Base-by-base conservation (phyloP, 1,140 invertebrate genomes). In the Drosophila melanica region DNA sequence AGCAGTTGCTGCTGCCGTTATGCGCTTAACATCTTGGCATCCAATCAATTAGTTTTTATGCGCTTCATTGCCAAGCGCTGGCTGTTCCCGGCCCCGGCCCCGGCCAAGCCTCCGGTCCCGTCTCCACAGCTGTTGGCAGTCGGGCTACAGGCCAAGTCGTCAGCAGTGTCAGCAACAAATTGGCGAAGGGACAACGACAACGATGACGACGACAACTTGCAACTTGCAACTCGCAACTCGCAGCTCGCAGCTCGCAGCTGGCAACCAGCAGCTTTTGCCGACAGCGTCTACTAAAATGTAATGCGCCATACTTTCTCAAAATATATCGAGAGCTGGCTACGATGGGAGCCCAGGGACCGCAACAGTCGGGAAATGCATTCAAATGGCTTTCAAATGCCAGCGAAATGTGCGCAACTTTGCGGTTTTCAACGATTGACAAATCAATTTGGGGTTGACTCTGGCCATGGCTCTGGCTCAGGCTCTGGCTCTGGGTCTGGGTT, bases 1-100 rank as follows among this genome's bases (percentile, higher is more conserved):
- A 47, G 67, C 69, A 57, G 62, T 27, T 27, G 27, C 54, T 63
- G 75, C 79, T 79, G 80, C 81, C 82, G 81, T 86, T 86, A 81
- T 87, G 82, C 82, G 75, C 79, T 82, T 82, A 87, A 89, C 84
- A 87, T 89, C 84, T 82, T 89, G 82, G 82, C 82, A 87, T 87
- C 82, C 82, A 85, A 85, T 85, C 81, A 85, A 85, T 85, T 85
- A 85, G 81, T 85, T 85, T 85, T 85, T 85, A 85, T 85, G 77
- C 80, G 80, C 81, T 85, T 86, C 81, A 85, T 75, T 84, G 80
- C 80, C 80, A 81, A 75, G 64, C 73, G 73, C 60, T 73, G 68
- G 69, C 20, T 60, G 45, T 16, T 58, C 50, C 33, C 54, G 64
- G 50, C 30, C 44, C 63, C 20, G 51, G 59, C 41, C 66, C 58